Percentiles rank a stretch among this genome's conserved stretches.
These are phyloP conservation scores for Eidolon dupreanum DNA, from an alignment of 2,797 vertebrate species.

Conservation along the genomic window DNA sequence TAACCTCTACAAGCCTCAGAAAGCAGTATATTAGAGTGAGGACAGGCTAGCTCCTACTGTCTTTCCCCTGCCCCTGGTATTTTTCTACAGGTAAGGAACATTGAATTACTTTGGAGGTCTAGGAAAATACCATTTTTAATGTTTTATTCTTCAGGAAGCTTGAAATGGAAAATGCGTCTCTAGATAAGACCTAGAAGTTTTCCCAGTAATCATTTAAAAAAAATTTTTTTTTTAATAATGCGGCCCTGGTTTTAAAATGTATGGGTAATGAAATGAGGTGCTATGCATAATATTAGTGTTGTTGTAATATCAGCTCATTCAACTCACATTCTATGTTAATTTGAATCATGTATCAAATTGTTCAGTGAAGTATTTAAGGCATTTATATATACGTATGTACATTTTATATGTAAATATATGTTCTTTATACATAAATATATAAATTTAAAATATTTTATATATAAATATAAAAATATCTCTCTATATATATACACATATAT, in stretches of 20 bases:
- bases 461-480: too few relatives aligned
- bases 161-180: neutral
- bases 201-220: neutral
- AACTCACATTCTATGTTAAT: neutral
- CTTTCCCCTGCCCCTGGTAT: neutral
- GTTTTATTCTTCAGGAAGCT: neutral
- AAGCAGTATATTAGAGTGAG: neutral
- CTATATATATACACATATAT: too few relatives aligned
- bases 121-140: neutral
- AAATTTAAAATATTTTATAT: too few relatives aligned
- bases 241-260: slow-evolving; percentile 24
- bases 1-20: neutral
- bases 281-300: neutral
- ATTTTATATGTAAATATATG: neutral
- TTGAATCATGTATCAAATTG: neutral
- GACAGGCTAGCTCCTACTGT: neutral
- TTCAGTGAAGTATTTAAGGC: neutral
- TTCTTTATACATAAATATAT: neutral
- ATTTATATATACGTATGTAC: neutral
- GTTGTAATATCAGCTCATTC: neutral
- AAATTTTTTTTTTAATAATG: too few relatives aligned
- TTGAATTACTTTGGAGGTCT: neutral
- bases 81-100: neutral
- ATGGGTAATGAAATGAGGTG: neutral
- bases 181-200: neutral